Base-by-base conservation (phyloP, 2,888 invertebrate species). In the Drosophila engyochracea region DNA sequence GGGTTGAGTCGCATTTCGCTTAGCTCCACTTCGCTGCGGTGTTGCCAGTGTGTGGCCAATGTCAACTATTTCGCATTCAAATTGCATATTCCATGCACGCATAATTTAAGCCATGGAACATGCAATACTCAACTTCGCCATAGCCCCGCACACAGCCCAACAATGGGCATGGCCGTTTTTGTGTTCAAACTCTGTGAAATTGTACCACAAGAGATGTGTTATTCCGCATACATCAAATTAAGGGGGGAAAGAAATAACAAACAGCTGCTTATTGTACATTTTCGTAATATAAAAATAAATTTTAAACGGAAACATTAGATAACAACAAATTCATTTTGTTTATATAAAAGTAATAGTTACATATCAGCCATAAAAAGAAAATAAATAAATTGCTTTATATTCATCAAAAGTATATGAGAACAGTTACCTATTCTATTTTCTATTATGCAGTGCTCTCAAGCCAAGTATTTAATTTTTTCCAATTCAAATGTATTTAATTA, bases 21-120 rank as follows among this genome's bases (percentile, higher is more conserved):
- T 16, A 14, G 16, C 44, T 58, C 41, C 30, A 39, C 57, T n/a
- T n/a, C 31, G 5, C 16, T 47, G 61, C 39, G 37, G 39, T 44
- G 51, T 16, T n/a, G 28, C 28, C 37, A 39, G n/a, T 57, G 28
- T 64, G 68, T 51, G 68, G 61, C 70, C 67, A 69, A 66, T 69
- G 78, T 69, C 74, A 85, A 76, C 81, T 80, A 75, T 80, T 82
- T 72, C 67, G 31, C 55, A 85, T 81, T 73, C 76, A 75, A 89
- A 89, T 89, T 85, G 78, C 74, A 73, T 83, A 90, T 82, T 85
- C 75, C 60, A 67, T 59, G 63, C 74, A 80, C 88, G 85, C 88
- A 88, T 90, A 82, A 90, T 85, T 85, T 79, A 73, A 79, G 73
- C 77, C 65, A 89, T 89, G 79, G 82, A 57, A 35, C 70, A 51